phyloP scores from a whole-genome alignment of 1,140 invertebrate genomes.

The Microplitis mediator region DNA sequence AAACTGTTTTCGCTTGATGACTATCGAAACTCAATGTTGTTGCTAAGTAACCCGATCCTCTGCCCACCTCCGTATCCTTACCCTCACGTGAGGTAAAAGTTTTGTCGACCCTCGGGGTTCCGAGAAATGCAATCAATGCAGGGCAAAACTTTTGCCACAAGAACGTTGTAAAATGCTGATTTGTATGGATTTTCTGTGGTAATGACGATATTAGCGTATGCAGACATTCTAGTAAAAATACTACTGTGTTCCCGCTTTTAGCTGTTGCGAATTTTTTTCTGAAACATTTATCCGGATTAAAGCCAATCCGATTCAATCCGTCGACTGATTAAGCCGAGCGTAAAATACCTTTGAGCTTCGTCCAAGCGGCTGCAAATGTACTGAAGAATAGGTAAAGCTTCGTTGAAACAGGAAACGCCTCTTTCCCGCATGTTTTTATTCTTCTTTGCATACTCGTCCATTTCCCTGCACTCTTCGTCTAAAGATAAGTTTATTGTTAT shows the following conservation, averaged over 20 bases:
- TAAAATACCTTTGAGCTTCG: conserved; percentile 75
- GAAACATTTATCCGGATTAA: conserved; percentile 37
- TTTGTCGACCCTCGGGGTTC: conserved; percentile 78
- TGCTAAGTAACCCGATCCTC: conserved; percentile 74
- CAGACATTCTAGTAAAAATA: conserved; percentile 85
- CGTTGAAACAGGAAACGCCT: conserved; percentile 85
- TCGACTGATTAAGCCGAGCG: too few species aligned
- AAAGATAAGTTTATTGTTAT: conserved; percentile 12
- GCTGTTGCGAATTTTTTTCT: conserved; percentile 61
- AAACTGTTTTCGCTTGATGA: conserved; percentile 83
- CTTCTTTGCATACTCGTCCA: conserved; percentile 68
- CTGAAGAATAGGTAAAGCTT: conserved; percentile 87
- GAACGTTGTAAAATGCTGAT: conserved; percentile 83
- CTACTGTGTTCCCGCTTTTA: conserved; percentile 69
- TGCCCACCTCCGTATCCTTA: conserved; percentile 67
- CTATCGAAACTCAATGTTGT: conserved; percentile 77
- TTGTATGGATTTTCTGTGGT: conserved; percentile 79
- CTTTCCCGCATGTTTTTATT: conserved; percentile 68
- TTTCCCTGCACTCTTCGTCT: conserved; percentile 80
- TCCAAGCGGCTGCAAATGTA: conserved; percentile 86
- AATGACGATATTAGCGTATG: conserved; percentile 83
- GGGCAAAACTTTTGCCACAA: conserved; percentile 93
- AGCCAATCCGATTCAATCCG: neutral
- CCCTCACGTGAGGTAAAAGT: conserved; percentile 72
- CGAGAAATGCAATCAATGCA: conserved; percentile 82